Percentiles rank a stretch among this genome's conserved stretches.
phyloP scores from a whole-genome alignment of 2,888 invertebrate species.

The Drosophila anomalata region DNA sequence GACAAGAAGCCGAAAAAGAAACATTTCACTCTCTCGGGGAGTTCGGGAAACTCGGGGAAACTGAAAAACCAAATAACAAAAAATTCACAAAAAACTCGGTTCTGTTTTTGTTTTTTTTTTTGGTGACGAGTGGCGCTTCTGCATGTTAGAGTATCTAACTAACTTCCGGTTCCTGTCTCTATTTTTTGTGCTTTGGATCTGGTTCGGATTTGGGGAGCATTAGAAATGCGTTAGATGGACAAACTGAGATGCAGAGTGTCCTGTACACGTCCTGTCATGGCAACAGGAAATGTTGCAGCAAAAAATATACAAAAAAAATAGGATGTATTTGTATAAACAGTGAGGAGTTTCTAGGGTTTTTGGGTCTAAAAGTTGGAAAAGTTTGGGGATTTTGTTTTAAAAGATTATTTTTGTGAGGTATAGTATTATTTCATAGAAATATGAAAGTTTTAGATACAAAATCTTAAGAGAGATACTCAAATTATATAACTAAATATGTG shows the following conservation, averaged over 20 bases:
- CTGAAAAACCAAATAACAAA: neutral
- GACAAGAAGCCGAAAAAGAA: constrained; percentile 50
- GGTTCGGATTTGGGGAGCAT: constrained; percentile 16
- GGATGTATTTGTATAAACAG: neutral
- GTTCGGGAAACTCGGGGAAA: neutral
- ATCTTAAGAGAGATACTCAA: no score
- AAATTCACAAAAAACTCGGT: neutral
- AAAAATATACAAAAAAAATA: neutral
- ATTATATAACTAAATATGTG: neutral
- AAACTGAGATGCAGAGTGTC: constrained; percentile 2
- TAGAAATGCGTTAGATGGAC: constrained; percentile 20
- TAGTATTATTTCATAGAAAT: no score
- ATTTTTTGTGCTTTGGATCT: neutral
- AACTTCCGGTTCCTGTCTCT: constrained; percentile 26
- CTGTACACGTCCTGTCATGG: constrained; percentile 1
- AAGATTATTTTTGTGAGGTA: no score
- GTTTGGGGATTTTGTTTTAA: no score
- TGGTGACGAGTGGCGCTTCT: constrained; percentile 5
- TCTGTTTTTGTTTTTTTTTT: neutral
- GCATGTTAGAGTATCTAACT: constrained; percentile 27
- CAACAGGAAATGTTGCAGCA: neutral
- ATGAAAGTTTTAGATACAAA: no score
- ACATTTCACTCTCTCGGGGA: constrained; percentile 15
- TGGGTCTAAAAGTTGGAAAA: no score
- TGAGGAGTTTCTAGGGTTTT: neutral